phyloP scores from a whole-genome alignment of 1,140 invertebrate genomes.

The Hypothenemus hampei region DNA sequence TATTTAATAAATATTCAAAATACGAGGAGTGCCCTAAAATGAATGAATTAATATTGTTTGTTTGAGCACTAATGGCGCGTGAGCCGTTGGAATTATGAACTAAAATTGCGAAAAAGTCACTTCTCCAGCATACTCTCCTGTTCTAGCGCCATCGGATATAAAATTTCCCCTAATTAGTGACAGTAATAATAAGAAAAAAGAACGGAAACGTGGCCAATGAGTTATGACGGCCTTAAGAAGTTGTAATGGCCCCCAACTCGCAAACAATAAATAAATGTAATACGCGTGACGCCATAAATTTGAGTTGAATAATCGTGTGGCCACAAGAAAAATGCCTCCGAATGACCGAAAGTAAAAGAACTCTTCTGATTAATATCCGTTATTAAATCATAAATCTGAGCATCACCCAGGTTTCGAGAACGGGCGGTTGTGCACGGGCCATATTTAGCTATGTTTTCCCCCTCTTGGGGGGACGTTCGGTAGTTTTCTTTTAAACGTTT shows the following conservation, averaged over 20 bases:
- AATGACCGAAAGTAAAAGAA: slow-evolving; percentile 22
- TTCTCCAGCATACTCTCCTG: no score
- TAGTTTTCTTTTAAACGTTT: no score
- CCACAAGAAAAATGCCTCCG: slow-evolving; percentile 15
- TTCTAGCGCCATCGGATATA: not conserved
- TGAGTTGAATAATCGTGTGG: slow-evolving; percentile 13
- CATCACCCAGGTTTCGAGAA: not conserved
- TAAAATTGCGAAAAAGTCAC: no score
- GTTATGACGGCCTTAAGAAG: slow-evolving; percentile 1
- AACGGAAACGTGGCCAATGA: not conserved
- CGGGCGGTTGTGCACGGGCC: not conserved
- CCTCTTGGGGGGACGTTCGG: no score
- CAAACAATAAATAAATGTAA: slow-evolving; percentile 19
- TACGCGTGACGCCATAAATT: slow-evolving; percentile 10
- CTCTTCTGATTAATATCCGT: slow-evolving; percentile 20
- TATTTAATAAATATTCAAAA: no score
- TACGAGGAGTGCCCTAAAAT: no score
- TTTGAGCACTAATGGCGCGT: no score
- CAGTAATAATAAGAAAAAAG: not conserved
- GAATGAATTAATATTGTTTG: no score
- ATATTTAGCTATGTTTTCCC: not conserved
- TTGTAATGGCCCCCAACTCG: not conserved
- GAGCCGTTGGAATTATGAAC: no score
- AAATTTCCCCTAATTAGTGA: not conserved
- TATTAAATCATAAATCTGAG: slow-evolving; percentile 24